Base-by-base conservation (phyloP, 2,888 invertebrate genomes). In the Clusia tigrina region DNA sequence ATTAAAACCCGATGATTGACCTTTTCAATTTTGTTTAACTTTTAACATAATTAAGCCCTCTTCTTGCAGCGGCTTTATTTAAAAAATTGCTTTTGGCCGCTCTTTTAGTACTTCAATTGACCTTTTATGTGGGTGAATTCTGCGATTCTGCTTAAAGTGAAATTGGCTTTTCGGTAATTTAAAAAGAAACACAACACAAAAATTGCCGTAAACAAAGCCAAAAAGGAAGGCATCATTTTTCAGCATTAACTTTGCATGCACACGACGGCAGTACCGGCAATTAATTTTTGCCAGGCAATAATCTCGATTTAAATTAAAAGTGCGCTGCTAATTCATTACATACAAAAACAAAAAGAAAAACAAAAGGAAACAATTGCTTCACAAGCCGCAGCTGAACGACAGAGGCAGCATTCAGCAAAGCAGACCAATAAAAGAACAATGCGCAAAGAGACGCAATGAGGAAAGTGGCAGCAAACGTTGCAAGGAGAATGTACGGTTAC, bases 341-440 rank as follows among this genome's bases (percentile, higher is more conserved):
- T n/a, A 42, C 42, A 10, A 42, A 10, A 42, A 42, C 9, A 42
- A 42, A 5, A 42, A 3, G 3, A 17, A 42, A 32, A 9, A 12
- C 32, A 10, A n/a, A n/a, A 42, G n/a, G 10, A 20, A 6, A 54
- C 26, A 37, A 26, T 38, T n/a, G 22, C 23, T 32, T 18, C 17
- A 10, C 37, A 38, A 18, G 5, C 18, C n/a, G 23, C 38, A 37
- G 20, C 37, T 22, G 55, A 38, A 23, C 37, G 15, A 18, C 2
- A 48, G 22, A 18, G n/a, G 54, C 51, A 46, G 3, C 9, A 54
- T 20, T 26, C 12, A 26, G 2, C 54, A 24, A 26, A 54, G 32
- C 32, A 32, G 20, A 6, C 6, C 26, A 54, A 32, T 32, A 54
- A 54, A 54, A 32, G 54, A 54, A 32, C 55, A 15, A 53, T 12